A percentile compares a stretch with the other conserved stretches of the same genome.
phyloP scores from a whole-genome alignment of 30 jellyfish, hydroid and myxozoan species.

The Pseudorhiza aurosa region DNA sequence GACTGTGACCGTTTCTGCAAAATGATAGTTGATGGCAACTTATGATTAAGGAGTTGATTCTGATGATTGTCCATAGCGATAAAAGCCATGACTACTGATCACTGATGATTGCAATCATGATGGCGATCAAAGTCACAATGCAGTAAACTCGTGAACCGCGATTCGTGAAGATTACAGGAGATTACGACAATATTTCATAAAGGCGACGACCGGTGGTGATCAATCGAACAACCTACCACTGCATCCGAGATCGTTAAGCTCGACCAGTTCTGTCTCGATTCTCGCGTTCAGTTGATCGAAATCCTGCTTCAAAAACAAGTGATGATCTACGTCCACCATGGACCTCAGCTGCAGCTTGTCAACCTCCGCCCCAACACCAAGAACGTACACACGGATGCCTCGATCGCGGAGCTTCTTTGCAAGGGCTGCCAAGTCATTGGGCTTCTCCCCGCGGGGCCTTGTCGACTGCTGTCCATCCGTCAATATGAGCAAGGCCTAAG shows the following conservation, averaged over 20 bases:
- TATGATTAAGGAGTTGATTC: too few species aligned
- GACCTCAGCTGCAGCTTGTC: constrained; percentile 47
- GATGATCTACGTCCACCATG: constrained; percentile 71
- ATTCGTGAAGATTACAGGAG: too few species aligned
- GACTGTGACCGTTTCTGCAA: too few species aligned
- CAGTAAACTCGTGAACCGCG: too few species aligned
- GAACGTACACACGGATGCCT: constrained; percentile 69
- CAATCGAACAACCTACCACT: too few species aligned
- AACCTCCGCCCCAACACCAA: constrained; percentile 91
- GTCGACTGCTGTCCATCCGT: constrained; percentile 91
- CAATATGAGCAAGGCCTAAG: constrained; percentile 76
- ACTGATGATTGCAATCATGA: too few species aligned
- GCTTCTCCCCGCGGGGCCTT: constrained; percentile 39
- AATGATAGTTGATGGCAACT: too few species aligned
- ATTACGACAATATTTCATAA: too few species aligned
- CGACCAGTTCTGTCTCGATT: constrained; percentile 71
- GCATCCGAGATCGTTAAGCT: constrained; percentile 81
- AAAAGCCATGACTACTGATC: too few species aligned
- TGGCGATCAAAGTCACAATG: too few species aligned
- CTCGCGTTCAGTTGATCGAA: constrained; percentile 65
- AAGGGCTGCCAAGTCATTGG: constrained; percentile 34
- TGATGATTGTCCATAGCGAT: too few species aligned
- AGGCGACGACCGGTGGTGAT: too few species aligned
- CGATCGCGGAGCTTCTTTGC: constrained; percentile 68
- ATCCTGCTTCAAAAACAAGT: constrained; percentile 63